Percentiles rank a stretch among this genome's conserved stretches.
Evolutionary conservation across 92 coral and sea anemone species (phyloP).

Genomic region (Chrysogorgia sp.): DNA sequence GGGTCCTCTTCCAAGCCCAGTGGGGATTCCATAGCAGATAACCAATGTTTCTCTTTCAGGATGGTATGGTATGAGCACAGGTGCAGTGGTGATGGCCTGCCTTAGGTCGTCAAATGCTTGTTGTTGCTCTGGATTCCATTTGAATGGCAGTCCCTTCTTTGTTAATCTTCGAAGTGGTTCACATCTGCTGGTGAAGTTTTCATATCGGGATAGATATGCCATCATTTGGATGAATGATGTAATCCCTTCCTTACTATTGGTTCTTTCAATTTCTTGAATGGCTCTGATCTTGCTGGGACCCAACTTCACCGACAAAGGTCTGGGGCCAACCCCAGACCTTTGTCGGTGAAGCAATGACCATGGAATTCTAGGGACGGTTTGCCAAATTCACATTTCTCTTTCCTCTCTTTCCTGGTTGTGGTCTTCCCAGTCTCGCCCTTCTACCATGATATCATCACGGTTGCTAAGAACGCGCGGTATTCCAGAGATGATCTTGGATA

Average conservation of each 20-base stretch:
- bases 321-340: conserved; percentile 39
- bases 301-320: conserved; percentile 53
- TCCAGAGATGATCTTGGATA: conserved; percentile 24
- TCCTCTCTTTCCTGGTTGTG: conserved; percentile 35
- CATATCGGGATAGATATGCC: conserved; percentile 58
- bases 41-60: conserved; percentile 42
- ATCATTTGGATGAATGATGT: conserved; percentile 61
- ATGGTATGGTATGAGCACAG: conserved; percentile 45
- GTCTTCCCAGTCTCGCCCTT: conserved; percentile 49
- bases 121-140: conserved; percentile 51
- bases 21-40: conserved; percentile 55
- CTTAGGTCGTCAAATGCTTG: conserved; percentile 48
- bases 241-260: conserved; percentile 53
- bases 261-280: conserved; percentile 41
- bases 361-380: conserved; percentile 56
- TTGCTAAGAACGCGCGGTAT: conserved; percentile 45
- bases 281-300: conserved; percentile 56
- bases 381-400: conserved; percentile 26
- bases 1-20: conserved; percentile 65
- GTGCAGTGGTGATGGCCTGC: conserved; percentile 48
- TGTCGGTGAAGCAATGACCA: conserved; percentile 52
- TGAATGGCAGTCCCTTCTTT: conserved; percentile 26
- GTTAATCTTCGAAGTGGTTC: conserved; percentile 57
- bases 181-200: conserved; percentile 54
- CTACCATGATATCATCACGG: conserved; percentile 50